Percentiles rank a stretch among this genome's conserved stretches.
phyloP scores from a whole-genome alignment of 2,797 vertebrate species.

The Tamandua tetradactyla region DNA sequence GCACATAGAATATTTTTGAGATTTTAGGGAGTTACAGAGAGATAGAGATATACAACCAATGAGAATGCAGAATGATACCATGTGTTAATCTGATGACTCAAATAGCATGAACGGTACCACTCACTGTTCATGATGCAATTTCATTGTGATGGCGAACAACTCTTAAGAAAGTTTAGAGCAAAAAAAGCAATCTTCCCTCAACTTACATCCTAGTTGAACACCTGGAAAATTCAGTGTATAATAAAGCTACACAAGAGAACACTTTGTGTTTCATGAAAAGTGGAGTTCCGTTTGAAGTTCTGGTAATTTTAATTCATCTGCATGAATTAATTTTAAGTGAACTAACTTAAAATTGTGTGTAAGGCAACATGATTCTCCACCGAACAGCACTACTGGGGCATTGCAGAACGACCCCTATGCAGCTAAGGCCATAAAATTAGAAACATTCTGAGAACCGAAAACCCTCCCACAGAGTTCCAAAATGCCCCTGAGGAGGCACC shows the following conservation, averaged over 20 bases:
- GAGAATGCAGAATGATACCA: neutral
- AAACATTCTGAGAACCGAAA: neutral
- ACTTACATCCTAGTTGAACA: neutral
- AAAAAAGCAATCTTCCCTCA: neutral
- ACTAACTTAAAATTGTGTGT: too few species aligned
- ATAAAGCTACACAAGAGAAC: conserved; percentile 21
- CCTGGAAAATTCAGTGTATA: conserved; percentile 9
- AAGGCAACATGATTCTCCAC: neutral
- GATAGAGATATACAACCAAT: neutral
- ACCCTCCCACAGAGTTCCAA: neutral
- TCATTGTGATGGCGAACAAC: neutral
- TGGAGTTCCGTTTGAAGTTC: neutral
- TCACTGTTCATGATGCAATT: neutral
- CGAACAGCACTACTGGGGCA: neutral
- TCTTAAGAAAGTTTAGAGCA: neutral
- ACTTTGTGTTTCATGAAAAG: neutral
- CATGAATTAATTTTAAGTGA: too few species aligned
- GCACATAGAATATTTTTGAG: neutral
- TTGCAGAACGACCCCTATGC: neutral
- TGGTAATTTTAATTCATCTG: conserved; percentile 9
- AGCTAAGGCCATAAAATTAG: neutral
- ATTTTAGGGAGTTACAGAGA: neutral
- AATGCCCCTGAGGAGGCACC: neutral
- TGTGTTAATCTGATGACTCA: conserved; percentile 1
- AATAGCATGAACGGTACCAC: neutral